Conservation (phyloP, 2,797 vertebrate genomes). For the Podarcis lilfordi region DNA sequence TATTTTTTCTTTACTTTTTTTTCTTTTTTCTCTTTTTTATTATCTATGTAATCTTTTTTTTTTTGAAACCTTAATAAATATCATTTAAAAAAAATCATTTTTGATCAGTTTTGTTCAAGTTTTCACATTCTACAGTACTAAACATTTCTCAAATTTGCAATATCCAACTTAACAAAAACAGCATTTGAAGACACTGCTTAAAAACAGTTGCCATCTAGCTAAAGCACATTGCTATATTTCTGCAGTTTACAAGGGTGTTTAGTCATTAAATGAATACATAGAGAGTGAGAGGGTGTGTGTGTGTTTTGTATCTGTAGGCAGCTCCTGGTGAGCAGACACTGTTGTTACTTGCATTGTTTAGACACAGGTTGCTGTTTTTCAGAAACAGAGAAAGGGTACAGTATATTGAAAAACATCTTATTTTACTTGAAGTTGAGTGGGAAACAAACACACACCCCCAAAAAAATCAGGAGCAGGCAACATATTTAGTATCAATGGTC, state of each 20-base stretch:
- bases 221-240: not conserved
- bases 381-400: not conserved
- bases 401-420: not conserved
- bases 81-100: not conserved
- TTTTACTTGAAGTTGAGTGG: not conserved
- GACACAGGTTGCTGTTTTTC: not conserved
- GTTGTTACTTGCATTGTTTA: slow-evolving; percentile 7
- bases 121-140: not conserved
- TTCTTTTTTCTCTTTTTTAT: too few relatives aligned
- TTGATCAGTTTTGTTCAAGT: not conserved
- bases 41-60: too few relatives aligned
- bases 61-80: too few relatives aligned
- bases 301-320: not conserved
- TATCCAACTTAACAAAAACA: accelerated
- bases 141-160: not conserved
- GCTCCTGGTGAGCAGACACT: slow-evolving; percentile 29
- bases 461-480: not conserved
- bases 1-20: too few relatives aligned
- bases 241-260: not conserved
- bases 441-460: not conserved
- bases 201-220: not conserved
- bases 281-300: not conserved
- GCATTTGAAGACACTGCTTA: accelerated
- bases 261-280: not conserved
- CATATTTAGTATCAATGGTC: not conserved